These are phyloP conservation scores for Psilopsiagon aurifrons DNA, from an alignment of 2,113 vertebrate species.

Conservation along the genomic window DNA sequence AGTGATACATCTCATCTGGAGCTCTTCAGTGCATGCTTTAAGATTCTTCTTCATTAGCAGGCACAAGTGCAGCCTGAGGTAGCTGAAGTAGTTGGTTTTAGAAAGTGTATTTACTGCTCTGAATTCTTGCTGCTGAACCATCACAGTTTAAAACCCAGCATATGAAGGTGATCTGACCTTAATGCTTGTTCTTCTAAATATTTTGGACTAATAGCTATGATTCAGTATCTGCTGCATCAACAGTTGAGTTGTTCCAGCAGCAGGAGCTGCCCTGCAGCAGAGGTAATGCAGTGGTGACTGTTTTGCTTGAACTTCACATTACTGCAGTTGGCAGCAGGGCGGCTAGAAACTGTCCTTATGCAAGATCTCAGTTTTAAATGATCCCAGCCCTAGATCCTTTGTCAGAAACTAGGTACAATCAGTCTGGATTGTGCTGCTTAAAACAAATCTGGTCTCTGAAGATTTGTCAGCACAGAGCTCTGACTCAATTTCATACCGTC, in stretches of 20 bases:
- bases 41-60: background rate
- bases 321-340: background rate
- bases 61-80: background rate
- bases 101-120: background rate
- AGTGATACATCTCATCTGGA: background rate
- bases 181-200: background rate
- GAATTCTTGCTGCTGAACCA: background rate
- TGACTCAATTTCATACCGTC: background rate
- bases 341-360: background rate
- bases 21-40: background rate
- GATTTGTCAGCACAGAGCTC: background rate
- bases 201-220: background rate
- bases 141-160: background rate
- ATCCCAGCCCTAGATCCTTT: background rate
- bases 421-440: background rate
- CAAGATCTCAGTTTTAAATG: background rate
- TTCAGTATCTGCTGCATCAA: background rate
- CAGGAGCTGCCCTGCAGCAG: background rate
- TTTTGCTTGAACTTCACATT: background rate
- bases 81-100: background rate
- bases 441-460: background rate
- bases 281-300: background rate
- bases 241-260: background rate
- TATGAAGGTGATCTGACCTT: background rate
- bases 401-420: background rate